Percentiles rank a stretch among this genome's conserved stretches.
These are phyloP conservation scores for Mythimna lalbum DNA, from an alignment of 2,888 invertebrate genomes.

Conservation along the genomic window DNA sequence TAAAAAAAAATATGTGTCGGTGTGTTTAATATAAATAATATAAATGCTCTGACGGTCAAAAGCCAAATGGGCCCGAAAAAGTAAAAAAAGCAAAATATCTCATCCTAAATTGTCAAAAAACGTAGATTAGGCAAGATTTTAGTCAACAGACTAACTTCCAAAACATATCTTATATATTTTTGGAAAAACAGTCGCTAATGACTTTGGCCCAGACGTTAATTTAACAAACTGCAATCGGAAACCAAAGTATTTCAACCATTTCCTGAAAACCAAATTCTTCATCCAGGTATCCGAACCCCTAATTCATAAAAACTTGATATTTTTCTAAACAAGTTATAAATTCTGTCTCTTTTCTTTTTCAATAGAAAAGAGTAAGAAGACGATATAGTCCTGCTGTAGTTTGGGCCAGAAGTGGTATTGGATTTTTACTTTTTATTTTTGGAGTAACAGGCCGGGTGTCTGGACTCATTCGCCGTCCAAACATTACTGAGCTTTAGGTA, in stretches of 20 bases:
- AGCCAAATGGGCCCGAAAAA: background rate
- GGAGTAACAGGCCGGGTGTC: background rate
- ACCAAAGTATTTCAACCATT: constrained; percentile 36
- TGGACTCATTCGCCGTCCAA: background rate
- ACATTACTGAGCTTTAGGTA: background rate
- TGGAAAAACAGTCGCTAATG: background rate
- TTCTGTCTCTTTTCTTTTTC: constrained; percentile 13
- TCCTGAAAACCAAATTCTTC: constrained; percentile 50
- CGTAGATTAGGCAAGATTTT: too few relatives aligned
- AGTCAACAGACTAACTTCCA: too few relatives aligned
- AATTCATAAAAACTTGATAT: constrained; percentile 24
- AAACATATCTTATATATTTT: background rate
- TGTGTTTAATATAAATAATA: too few relatives aligned
- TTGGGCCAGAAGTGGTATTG: background rate
- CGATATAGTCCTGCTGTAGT: background rate
- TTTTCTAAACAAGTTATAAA: constrained; percentile 14
- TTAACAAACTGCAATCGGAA: constrained; percentile 15
- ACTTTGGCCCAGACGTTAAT: background rate
- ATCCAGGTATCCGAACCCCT: background rate
- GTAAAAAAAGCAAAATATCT: too few relatives aligned
- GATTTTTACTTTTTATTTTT: constrained; percentile 3
- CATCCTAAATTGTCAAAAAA: background rate
- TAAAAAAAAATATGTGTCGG: too few relatives aligned
- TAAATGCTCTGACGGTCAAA: background rate
- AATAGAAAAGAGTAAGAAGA: constrained; percentile 15